Evolutionary conservation across 1,140 invertebrate species (phyloP).

Genomic region (Mya arenaria): DNA sequence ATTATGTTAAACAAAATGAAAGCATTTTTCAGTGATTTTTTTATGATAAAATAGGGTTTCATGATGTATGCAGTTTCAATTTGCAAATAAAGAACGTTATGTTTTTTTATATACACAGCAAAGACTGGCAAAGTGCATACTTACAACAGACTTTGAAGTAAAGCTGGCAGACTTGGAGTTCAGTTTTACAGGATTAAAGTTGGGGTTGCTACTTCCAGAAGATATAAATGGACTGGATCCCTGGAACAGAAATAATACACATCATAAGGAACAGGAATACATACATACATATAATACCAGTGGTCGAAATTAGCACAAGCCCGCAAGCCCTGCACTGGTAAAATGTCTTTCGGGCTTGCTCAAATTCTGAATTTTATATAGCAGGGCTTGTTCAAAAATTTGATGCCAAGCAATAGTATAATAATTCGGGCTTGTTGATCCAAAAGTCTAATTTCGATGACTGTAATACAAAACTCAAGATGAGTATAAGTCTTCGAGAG

Average conservation of each 20-base stretch:
- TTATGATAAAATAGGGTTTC: too few species aligned
- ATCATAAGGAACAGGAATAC: not conserved
- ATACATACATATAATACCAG: not conserved
- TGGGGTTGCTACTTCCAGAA: conserved; percentile 94
- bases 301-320: not conserved
- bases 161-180: conserved; percentile 80
- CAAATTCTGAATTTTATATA: not conserved
- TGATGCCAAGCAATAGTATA: not conserved
- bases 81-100: too few species aligned
- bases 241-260: conserved; percentile 44
- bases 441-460: too few species aligned
- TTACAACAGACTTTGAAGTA: conserved; percentile 86
- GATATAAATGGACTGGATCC: conserved; percentile 88
- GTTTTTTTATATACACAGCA: not conserved
- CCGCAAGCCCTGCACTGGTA: not conserved
- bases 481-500: not conserved
- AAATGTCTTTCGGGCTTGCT: not conserved
- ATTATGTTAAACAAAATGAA: too few species aligned
- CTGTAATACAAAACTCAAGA: too few species aligned
- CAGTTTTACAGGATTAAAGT: conserved; percentile 96
- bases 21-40: too few species aligned
- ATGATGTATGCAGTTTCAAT: too few species aligned
- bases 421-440: not conserved
- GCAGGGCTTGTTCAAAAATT: not conserved
- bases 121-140: conserved; percentile 71